Conservation (phyloP, 2,888 invertebrate species). For the Cyaniris semiargus region DNA sequence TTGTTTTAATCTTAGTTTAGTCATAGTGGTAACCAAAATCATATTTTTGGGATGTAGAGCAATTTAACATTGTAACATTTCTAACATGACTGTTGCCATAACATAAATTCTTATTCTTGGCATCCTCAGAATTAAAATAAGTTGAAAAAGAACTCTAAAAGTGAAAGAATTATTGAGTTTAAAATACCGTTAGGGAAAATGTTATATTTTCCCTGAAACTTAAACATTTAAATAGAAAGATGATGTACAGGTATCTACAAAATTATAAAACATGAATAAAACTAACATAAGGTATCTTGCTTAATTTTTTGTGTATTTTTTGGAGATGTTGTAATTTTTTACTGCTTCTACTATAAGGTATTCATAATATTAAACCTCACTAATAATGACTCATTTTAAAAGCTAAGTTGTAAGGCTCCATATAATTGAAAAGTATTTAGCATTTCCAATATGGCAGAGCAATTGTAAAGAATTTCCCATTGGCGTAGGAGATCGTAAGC, state of each 20-base stretch:
- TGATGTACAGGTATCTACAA: neutral
- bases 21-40: neutral
- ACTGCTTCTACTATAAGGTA: neutral
- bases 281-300: too few species aligned
- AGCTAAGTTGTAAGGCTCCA: conserved; percentile 18
- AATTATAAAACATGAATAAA: neutral
- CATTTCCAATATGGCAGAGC: conserved; percentile 27
- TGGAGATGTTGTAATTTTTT: neutral
- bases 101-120: neutral
- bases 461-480: conserved; percentile 29
- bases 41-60: neutral
- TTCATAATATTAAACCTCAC: neutral
- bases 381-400: neutral
- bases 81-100: neutral
- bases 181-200: neutral
- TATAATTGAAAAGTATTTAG: conserved; percentile 27
- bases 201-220: neutral
- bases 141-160: neutral
- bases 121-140: neutral
- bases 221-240: neutral
- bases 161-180: neutral
- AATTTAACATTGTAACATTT: neutral
- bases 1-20: neutral
- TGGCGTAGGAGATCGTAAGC: conserved; percentile 26
- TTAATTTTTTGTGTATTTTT: neutral